These are phyloP conservation scores for Cantharis lateralis DNA, from an alignment of 2,888 invertebrate species.

Conservation along the genomic window DNA sequence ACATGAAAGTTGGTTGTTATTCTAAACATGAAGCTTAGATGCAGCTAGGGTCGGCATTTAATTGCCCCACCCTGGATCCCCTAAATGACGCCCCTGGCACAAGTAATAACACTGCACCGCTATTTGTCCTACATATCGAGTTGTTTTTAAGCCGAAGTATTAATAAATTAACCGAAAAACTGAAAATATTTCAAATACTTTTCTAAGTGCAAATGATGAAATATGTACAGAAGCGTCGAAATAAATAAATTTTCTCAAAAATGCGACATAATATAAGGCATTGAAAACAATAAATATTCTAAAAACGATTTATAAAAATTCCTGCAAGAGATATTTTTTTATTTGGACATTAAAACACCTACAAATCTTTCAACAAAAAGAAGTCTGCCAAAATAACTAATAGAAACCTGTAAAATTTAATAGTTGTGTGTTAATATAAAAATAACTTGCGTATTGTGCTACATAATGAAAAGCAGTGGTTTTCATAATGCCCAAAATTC, in stretches of 20 bases:
- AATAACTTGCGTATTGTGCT: neutral
- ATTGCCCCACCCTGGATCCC: too few relatives aligned
- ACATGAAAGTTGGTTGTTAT: too few relatives aligned
- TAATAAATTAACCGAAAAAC: neutral
- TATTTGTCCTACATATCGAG: neutral
- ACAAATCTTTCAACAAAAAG: neutral
- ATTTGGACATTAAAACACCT: neutral
- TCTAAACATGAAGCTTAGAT: too few relatives aligned
- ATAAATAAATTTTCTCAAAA: neutral
- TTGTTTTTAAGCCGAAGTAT: neutral
- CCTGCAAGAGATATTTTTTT: neutral
- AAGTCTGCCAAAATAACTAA: neutral
- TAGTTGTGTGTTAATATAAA: neutral
- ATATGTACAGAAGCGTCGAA: neutral
- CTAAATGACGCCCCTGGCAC: too few relatives aligned
- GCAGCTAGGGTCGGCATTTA: too few relatives aligned
- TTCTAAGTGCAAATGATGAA: neutral
- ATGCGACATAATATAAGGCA: neutral
- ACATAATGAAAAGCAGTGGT: neutral
- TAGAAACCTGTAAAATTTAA: neutral
- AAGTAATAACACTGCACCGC: too few relatives aligned
- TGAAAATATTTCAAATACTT: neutral
- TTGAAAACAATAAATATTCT: constrained; percentile 4
- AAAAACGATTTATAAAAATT: constrained; percentile 1
- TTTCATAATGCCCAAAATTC: neutral